Conservation (phyloP, 2,888 invertebrate species). For the Onchidella celtica region DNA sequence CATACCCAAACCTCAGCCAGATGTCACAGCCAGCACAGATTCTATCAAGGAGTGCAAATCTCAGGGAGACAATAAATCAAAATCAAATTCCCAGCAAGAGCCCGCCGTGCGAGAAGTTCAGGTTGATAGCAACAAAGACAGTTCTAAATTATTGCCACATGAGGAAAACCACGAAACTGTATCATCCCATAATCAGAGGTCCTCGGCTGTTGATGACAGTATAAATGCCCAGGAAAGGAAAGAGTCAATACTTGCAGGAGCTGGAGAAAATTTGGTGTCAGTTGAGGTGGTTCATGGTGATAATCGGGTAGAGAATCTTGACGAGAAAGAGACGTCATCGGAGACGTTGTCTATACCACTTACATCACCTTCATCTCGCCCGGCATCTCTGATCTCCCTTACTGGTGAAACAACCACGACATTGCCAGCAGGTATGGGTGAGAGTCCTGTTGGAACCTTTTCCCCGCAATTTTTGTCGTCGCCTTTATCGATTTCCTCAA, state of each 20-base stretch:
- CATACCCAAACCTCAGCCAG: conserved; percentile 10
- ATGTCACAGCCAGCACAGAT: not conserved
- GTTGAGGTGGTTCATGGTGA: not conserved
- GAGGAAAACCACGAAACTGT: not conserved
- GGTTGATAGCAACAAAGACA: not conserved
- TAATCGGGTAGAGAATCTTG: not conserved
- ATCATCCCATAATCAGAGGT: not conserved
- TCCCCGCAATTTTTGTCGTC: conserved; percentile 14
- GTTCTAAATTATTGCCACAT: not conserved
- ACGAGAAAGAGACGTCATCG: not conserved
- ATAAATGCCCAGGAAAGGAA: not conserved
- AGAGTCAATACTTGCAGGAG: not conserved
- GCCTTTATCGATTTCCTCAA: conserved; percentile 29
- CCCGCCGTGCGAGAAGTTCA: not conserved
- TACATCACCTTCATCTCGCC: not conserved
- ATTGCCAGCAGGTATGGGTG: not conserved
- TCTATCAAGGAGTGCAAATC: not conserved
- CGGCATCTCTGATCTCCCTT: not conserved
- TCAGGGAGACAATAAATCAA: not conserved
- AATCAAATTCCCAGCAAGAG: not conserved
- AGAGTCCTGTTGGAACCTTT: not conserved
- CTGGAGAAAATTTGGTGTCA: not conserved
- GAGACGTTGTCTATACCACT: not conserved
- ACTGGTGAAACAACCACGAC: not conserved
- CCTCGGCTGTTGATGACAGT: not conserved